Conservation (phyloP, 2,888 invertebrate species). For the Apotomis betuletana region DNA sequence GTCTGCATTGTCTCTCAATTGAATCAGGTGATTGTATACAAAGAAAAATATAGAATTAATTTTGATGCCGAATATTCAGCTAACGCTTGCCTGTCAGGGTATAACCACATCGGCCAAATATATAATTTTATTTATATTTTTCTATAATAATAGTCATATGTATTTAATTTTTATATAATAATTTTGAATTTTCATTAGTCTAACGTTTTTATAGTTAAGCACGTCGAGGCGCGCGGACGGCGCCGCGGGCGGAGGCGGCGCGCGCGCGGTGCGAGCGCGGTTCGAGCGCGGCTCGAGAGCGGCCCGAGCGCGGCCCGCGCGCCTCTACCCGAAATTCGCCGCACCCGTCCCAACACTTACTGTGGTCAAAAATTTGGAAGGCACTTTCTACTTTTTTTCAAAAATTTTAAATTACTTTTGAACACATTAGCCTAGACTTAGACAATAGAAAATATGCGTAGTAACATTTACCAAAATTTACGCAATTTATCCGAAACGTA, state of each 20-base stretch:
- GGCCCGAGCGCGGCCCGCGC: conserved; percentile 46
- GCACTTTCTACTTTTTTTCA: conserved; percentile 90
- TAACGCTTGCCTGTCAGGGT: conserved; percentile 89
- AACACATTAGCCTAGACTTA: conserved; percentile 90
- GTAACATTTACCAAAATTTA: conserved; percentile 83
- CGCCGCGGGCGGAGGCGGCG: conserved; percentile 32
- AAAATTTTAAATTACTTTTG: conserved; percentile 84
- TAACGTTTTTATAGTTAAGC: conserved; percentile 79
- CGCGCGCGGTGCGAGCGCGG: conserved; percentile 13
- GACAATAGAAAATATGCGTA: conserved; percentile 84
- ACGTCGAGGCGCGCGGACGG: conserved; percentile 59
- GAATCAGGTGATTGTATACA: conserved; percentile 60
- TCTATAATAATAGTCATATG: conserved; percentile 83
- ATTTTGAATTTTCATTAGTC: conserved; percentile 83
- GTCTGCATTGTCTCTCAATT: conserved; percentile 75
- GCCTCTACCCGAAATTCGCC: conserved; percentile 75
- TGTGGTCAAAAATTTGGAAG: conserved; percentile 88
- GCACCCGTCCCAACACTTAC: conserved; percentile 84
- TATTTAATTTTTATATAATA: conserved; percentile 82
- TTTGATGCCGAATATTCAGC: conserved; percentile 79
- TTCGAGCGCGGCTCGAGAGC: not conserved
- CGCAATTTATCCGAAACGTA: conserved; percentile 81
- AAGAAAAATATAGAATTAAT: conserved; percentile 70
- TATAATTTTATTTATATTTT: conserved; percentile 81
- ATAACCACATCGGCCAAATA: conserved; percentile 86